phyloP scores from a whole-genome alignment of 2,888 invertebrate species.

The Cephus sareptanus region DNA sequence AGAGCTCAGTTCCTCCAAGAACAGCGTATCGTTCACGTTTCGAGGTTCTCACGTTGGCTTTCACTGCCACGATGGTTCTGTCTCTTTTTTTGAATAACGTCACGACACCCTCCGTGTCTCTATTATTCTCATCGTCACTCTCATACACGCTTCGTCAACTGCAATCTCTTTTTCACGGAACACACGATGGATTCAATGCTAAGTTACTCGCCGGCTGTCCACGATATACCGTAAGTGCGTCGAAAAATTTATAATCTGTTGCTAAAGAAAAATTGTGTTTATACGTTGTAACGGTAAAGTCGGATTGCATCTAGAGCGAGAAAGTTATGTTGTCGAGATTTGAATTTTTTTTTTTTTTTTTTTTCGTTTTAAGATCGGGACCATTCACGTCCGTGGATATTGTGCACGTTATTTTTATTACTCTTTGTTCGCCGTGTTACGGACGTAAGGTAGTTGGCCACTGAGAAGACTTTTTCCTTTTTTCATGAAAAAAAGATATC shows the following conservation, averaged over 20 bases:
- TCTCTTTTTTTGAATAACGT: not conserved
- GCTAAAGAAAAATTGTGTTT: not conserved
- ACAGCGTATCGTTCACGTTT: conserved; percentile 48
- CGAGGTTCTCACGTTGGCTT: conserved; percentile 31
- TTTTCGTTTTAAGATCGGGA: not conserved
- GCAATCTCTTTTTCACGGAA: not conserved
- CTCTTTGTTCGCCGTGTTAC: not conserved
- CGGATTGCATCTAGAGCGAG: not conserved
- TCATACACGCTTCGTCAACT: not conserved
- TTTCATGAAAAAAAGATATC: not conserved
- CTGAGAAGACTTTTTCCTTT: not conserved
- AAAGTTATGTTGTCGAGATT: not conserved
- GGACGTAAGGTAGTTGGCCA: not conserved
- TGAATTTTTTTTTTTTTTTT: not conserved
- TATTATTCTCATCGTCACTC: not conserved
- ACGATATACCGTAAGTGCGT: not conserved
- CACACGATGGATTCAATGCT: not conserved
- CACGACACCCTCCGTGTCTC: not conserved
- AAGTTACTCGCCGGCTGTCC: not conserved
- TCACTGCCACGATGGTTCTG: not conserved
- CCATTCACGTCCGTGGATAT: not conserved
- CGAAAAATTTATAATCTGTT: not conserved
- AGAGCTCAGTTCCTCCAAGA: conserved; percentile 64
- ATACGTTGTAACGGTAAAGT: not conserved
- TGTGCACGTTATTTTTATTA: not conserved